Conservation (phyloP, 2,888 invertebrate genomes). For the Archips crataeganus region DNA sequence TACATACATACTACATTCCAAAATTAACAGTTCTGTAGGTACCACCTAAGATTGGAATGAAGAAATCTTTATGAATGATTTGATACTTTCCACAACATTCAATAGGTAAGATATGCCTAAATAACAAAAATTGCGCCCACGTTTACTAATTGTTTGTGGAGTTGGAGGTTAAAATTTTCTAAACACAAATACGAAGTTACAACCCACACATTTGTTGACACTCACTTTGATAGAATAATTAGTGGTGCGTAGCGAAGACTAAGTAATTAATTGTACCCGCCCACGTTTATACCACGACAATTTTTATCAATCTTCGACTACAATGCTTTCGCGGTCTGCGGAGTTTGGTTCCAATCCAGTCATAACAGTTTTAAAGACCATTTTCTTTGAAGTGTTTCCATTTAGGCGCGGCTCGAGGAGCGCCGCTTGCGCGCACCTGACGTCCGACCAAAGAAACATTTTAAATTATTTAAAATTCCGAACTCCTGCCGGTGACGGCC, state of each 20-base stretch:
- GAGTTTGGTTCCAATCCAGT: slow-evolving; percentile 25
- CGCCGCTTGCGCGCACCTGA: slow-evolving; percentile 65
- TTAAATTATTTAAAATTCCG: slow-evolving; percentile 76
- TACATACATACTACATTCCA: too few relatives aligned
- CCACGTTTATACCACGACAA: not conserved
- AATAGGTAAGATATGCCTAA: too few relatives aligned
- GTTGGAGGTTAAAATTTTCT: not conserved
- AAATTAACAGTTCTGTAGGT: too few relatives aligned
- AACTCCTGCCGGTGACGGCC: slow-evolving; percentile 74
- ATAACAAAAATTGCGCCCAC: too few relatives aligned
- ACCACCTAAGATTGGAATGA: too few relatives aligned
- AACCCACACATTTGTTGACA: slow-evolving; percentile 6
- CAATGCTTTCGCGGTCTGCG: slow-evolving; percentile 1
- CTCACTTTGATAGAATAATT: slow-evolving; percentile 4
- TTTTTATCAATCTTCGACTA: slow-evolving; percentile 7
- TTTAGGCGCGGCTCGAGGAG: slow-evolving; percentile 46
- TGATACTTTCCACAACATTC: too few relatives aligned
- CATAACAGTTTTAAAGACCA: slow-evolving; percentile 59
- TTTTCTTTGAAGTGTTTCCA: slow-evolving; percentile 51
- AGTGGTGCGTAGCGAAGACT: not conserved
- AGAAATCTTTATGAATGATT: too few relatives aligned
- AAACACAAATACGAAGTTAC: not conserved
- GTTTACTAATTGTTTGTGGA: too few relatives aligned
- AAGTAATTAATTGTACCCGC: not conserved
- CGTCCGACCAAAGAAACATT: slow-evolving; percentile 62